Base-by-base conservation (phyloP, 1,140 invertebrate genomes). In the Pseudomyrmex dendroicus region DNA sequence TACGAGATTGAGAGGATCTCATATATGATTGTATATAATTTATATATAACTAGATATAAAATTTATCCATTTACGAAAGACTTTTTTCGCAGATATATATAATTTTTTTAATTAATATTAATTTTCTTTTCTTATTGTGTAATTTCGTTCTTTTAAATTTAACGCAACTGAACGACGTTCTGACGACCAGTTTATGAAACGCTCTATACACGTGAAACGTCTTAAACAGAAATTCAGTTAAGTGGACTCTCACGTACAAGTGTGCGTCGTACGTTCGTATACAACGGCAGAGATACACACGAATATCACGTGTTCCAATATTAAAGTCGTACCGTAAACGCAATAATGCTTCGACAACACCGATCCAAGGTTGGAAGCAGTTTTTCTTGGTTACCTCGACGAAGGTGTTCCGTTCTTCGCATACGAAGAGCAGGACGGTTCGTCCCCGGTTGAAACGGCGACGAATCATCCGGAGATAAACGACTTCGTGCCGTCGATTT, bases 331-430 rank as follows among this genome's bases (percentile, higher is more conserved):
- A 12, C 1, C 25, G 64, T 86, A 85, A 83, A 83, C 61, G 76
- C 82, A 78, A 84, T 85, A 85, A 86, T 70, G 66, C 56, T 54
- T 72, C 59, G 84, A 84, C 74, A 68, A 73, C 57, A 56, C 82
- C 72, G 56, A 80, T 63, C 56, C 25, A 59, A 73, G 57, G 61
- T 73, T 35, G 63, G 83, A 82, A 86, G 83, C 64, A 72, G 76
- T 91, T 90, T 88, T 88, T 87, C 86, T 67, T 82, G 61, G 46
- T 88, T 85, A 82, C 52, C 61, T 56, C 86, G 72, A 61, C 25
- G 67, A 76, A 76, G 72, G 52, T 73, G 73, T 82, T 64, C 61
- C 22, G 56, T 20, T 56, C 48, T 57, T 22, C 50, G 57, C 54
- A 80, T 70, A n/a, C 50, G 56, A 62, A 63, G 35, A 20, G 12